Evolutionary conservation across 2,113 vertebrate genomes (phyloP), one percentile per base, ranked within the genome.

Genomic region (Corapipo altera): DNA sequence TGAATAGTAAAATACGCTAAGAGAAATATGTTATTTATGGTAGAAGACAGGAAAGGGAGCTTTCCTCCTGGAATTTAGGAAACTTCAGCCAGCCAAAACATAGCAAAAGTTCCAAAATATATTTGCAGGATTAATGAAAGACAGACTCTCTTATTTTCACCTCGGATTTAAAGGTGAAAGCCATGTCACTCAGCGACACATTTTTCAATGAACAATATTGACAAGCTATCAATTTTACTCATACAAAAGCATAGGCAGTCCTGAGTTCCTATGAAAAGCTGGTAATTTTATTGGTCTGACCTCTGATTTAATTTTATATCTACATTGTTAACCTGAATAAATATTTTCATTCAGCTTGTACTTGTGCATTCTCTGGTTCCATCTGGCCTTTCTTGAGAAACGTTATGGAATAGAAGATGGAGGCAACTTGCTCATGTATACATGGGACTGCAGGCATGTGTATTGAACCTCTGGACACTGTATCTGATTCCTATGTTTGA

Each of bases 11-110:
- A 95, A 96, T 95, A 88, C 32, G 49, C 62, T 96, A 85, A 82
- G 80, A 77, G 93, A 97, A 96, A 91, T n/a, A 94, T 91, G 87
- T 91, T 85, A 96, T 95, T 96, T 96, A 89, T 94, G 93, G 66
- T 73, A 93, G 95, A 97, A 95, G 77, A 92, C 80, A 91, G 89
- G 97, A 89, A 95, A 91, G 80, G 78, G 85, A 93, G 89, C 95
- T 95, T 97, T 94, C 82, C 65, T 87, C 59, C 46, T 97, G 89
- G 70, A 94, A 95, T 93, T 88, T 93, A 72, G 62, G 86, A 81
- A 96, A 87, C 61, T 72, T 91, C 86, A 94, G 88, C 92, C 95
- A 96, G 92, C 61, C 88, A 93, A 96, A 94, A 96, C 85, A 95
- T 17, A 90, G 57, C 46, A 91, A 57, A 89, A 86, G 85, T 67